Percentiles rank a stretch among this genome's conserved stretches.
Conservation (phyloP, 92 coral and sea anemone genomes). For the Epizoanthus illoricatus region DNA sequence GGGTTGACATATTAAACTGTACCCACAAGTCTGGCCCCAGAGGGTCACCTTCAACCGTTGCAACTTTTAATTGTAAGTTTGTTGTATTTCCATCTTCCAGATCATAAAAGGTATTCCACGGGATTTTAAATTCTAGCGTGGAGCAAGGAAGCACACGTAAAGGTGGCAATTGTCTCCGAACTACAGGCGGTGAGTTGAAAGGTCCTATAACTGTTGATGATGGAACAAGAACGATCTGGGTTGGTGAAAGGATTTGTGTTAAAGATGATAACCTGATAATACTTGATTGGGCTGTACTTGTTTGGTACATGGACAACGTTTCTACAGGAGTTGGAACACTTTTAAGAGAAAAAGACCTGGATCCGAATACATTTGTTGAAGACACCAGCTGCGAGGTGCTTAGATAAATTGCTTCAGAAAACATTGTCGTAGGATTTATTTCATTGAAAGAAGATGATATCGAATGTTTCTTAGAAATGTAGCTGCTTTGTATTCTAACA, state of each 20-base stretch:
- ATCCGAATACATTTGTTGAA: neutral
- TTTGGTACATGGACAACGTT: neutral
- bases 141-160: slow-evolving; percentile 10
- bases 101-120: slow-evolving; percentile 44
- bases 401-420: neutral
- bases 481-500: neutral
- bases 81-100: slow-evolving; percentile 48
- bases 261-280: neutral
- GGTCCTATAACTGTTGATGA: neutral
- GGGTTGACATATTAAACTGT: slow-evolving; percentile 29
- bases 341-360: neutral
- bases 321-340: neutral
- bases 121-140: slow-evolving; percentile 22
- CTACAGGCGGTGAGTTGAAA: slow-evolving; percentile 17
- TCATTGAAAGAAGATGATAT: neutral
- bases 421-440: neutral
- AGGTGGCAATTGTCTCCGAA: slow-evolving; percentile 1
- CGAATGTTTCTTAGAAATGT: neutral
- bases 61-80: slow-evolving; percentile 21
- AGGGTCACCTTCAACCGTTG: slow-evolving; percentile 5
- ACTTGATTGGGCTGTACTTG: neutral
- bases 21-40: slow-evolving; percentile 45
- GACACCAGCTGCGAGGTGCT: neutral
- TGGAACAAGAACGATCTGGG: neutral
- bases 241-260: neutral